Percentiles rank a stretch among this genome's conserved stretches.
These are phyloP conservation scores for Goniozus legneri DNA, from an alignment of 1,140 invertebrate genomes.

Conservation along the genomic window DNA sequence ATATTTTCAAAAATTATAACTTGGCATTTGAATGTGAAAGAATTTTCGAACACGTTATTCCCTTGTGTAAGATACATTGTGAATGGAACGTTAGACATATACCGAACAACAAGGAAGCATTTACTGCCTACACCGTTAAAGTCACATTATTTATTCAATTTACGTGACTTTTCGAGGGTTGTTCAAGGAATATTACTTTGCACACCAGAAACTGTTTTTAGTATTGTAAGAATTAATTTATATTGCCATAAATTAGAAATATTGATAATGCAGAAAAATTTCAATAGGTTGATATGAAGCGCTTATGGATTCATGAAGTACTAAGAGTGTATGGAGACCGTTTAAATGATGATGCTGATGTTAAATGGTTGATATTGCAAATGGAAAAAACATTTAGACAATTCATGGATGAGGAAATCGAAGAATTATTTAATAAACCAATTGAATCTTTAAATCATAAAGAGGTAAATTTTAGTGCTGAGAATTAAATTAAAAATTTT, in stretches of 20 bases:
- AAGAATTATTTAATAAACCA: constrained; percentile 50
- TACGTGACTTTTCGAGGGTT: constrained; percentile 90
- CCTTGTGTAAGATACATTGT: constrained; percentile 83
- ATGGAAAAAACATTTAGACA: constrained; percentile 59
- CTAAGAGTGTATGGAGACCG: constrained; percentile 92
- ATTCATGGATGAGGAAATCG: constrained; percentile 53
- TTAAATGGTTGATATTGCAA: constrained; percentile 73
- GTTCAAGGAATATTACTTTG: constrained; percentile 64
- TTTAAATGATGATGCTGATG: constrained; percentile 78
- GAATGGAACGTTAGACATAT: constrained; percentile 77
- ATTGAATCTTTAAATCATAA: no score
- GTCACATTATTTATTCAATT: constrained; percentile 93
- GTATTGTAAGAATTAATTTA: no score
- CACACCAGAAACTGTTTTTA: constrained; percentile 23
- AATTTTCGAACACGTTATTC: constrained; percentile 88
- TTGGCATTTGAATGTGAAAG: constrained; percentile 88
- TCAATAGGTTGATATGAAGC: constrained; percentile 68
- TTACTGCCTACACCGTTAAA: constrained; percentile 89
- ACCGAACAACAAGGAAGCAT: constrained; percentile 75
- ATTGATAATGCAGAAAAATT: not conserved
- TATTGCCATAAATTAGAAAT: not conserved
- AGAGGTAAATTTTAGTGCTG: not conserved
- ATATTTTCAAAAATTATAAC: constrained; percentile 89
- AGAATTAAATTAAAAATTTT: not conserved
- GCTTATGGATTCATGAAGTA: constrained; percentile 93